A percentile compares a stretch with the other conserved stretches of the same genome.
These are phyloP conservation scores for Callopanchax toddi DNA, from an alignment of 2,113 vertebrate species.

Conservation along the genomic window DNA sequence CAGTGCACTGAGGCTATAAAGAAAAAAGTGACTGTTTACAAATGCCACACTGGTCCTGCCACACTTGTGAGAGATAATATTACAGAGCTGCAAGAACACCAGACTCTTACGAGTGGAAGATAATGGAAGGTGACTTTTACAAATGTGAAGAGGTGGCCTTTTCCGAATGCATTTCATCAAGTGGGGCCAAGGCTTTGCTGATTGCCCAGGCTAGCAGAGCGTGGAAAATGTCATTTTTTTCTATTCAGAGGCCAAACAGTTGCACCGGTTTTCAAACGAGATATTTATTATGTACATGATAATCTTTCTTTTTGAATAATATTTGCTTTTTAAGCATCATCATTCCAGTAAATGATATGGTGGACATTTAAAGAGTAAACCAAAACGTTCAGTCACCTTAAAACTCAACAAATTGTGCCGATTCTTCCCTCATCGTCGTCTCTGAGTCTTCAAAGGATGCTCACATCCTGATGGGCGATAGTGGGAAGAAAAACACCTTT, in stretches of 20 bases:
- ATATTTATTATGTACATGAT: slow-evolving; percentile 10
- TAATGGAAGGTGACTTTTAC: slow-evolving; percentile 74
- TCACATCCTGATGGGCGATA: too few species aligned
- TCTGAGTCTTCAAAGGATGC: too few species aligned
- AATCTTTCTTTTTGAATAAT: neutral
- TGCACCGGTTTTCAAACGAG: slow-evolving; percentile 33
- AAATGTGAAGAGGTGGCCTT: slow-evolving; percentile 78
- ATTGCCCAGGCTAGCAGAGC: slow-evolving; percentile 40
- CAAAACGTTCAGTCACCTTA: too few species aligned
- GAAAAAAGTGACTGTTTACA: slow-evolving; percentile 64
- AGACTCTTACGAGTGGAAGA: slow-evolving; percentile 51
- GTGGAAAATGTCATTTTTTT: slow-evolving; percentile 20
- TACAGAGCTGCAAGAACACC: slow-evolving; percentile 46
- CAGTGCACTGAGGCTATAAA: slow-evolving; percentile 18
- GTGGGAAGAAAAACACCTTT: too few species aligned
- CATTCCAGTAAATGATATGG: too few species aligned
- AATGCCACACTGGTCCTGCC: slow-evolving; percentile 70
- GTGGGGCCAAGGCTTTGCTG: slow-evolving; percentile 31
- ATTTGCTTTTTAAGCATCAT: neutral
- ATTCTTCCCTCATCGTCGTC: too few species aligned
- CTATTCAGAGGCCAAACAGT: slow-evolving; percentile 25
- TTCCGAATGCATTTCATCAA: slow-evolving; percentile 73
- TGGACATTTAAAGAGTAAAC: neutral
- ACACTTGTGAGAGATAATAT: slow-evolving; percentile 63
- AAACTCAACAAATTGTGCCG: too few species aligned